Evolutionary conservation across 2,113 vertebrate species (phyloP), one percentile per base, ranked within the genome.

Genomic region (Periophthalmodon schlosseri): DNA sequence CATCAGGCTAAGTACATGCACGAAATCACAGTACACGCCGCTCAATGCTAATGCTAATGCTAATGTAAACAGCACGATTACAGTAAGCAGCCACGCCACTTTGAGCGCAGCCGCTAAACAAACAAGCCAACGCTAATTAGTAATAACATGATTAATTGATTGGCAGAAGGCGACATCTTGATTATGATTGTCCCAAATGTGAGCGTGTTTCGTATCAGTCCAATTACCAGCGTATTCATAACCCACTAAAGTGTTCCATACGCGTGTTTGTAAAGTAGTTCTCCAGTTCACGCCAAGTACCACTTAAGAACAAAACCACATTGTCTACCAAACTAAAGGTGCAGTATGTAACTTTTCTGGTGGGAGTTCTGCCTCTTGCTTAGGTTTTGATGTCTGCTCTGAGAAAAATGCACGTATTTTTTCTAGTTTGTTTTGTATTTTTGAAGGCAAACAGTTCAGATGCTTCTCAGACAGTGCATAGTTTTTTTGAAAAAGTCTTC

Each of bases 371-470:
- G 9, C 9, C 8, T 2, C 39, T 44, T 10, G 39, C 8, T 44
- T 44, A 3, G 28, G 6, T 44, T 10, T 44, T 10, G 7, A 44
- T 44, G 39, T 11, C 14, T 60, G 23, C 24, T 60, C 61, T 21
- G 93, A 93, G 94, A 96, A 98, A 87, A 96, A 98, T 0, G 94
- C 93, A 50, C 95, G 92, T 84, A 95, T 95, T 81, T 96, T 96
- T 75, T 93, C 76, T 54, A 96, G 93, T 68, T 92, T 94, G 74
- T 91, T 84, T 23, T 91, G 68, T 0, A 98, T 90, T 82, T 95
- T 95, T 1, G 91, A 71, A 13, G 97, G 97, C 83, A 99, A 85
- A 68, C 90, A 91, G 0, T 89, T 84, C 13, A 97, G 93, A 36
- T 94, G 93, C 50, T 76, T 89, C 82, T 87, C 79, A 36, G 97